Conservation (phyloP, 2,797 vertebrate genomes). For the Lemur catta region DNA sequence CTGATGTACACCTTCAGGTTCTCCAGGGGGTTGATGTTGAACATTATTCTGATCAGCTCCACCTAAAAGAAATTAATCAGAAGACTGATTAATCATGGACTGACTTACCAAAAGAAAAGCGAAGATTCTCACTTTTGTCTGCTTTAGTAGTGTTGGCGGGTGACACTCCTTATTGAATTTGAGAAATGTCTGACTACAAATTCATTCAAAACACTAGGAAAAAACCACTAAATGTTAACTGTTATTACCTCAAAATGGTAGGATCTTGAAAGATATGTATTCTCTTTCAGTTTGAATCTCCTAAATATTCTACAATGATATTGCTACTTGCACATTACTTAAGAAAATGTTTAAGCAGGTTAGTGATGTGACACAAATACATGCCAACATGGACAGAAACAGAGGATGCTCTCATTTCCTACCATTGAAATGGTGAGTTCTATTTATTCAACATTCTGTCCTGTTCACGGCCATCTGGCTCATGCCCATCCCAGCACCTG, state of each 20-base stretch:
- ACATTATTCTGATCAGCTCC: slow-evolving; percentile 87
- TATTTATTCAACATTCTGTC: not conserved
- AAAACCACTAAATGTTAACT: not conserved
- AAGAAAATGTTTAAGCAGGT: not conserved
- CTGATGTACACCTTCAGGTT: slow-evolving; percentile 96
- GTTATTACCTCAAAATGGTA: not conserved
- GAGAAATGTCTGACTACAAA: not conserved
- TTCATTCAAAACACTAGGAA: not conserved
- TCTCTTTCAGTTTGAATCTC: not conserved
- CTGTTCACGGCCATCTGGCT: not conserved
- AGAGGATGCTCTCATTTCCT: not conserved
- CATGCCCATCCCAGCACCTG: not conserved
- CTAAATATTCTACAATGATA: not conserved
- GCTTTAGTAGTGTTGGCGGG: not conserved
- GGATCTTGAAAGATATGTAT: not conserved
- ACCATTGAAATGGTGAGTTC: not conserved
- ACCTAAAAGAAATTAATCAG: slow-evolving; percentile 84
- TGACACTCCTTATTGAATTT: not conserved
- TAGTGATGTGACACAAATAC: not conserved
- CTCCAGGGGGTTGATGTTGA: slow-evolving; percentile 93
- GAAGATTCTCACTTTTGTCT: not conserved
- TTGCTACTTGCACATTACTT: not conserved
- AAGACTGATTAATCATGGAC: not conserved
- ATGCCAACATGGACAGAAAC: not conserved
- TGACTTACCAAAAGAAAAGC: not conserved